Conservation (phyloP, 2,113 vertebrate species). For the Echinops telfairi region DNA sequence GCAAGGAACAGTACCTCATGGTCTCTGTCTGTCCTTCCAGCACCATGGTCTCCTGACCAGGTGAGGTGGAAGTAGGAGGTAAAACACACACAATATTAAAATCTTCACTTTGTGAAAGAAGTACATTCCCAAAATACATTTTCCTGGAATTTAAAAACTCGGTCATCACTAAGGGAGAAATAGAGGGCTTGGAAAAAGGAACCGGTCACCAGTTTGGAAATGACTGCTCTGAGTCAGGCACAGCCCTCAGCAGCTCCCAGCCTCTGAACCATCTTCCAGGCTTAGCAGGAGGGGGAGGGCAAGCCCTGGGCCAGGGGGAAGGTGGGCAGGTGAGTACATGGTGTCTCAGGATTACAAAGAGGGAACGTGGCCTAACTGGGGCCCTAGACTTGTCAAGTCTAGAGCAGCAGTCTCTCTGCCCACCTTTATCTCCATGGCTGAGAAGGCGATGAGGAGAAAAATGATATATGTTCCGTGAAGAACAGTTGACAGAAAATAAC, state of each 20-base stretch:
- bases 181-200: background rate
- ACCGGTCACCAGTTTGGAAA: background rate
- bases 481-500: constrained; percentile 51
- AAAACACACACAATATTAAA: background rate
- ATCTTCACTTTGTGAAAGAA: background rate
- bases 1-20: background rate
- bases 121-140: background rate
- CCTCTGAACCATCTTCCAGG: background rate
- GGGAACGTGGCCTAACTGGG: background rate
- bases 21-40: background rate
- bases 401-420: background rate
- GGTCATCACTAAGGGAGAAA: background rate
- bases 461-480: background rate
- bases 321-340: background rate
- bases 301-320: background rate
- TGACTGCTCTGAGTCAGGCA: background rate
- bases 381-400: background rate
- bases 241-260: background rate
- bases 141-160: background rate
- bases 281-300: background rate
- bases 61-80: fast-evolving
- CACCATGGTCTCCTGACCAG: background rate
- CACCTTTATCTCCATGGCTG: background rate
- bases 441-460: constrained; percentile 43
- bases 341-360: background rate